Evolutionary conservation across 1,140 invertebrate species (phyloP).

Genomic region (Wiebesia pumilae): DNA sequence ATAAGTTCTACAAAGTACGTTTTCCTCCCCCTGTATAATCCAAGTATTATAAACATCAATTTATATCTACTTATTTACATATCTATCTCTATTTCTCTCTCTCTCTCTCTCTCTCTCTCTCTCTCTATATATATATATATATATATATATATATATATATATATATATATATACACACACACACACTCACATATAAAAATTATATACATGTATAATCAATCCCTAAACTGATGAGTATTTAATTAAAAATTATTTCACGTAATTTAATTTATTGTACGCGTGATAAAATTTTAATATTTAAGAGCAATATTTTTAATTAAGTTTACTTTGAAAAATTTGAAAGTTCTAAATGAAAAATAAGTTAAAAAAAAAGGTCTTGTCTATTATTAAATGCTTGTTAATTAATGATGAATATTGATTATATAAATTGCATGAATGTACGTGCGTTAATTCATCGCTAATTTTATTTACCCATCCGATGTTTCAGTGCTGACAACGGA

Average conservation of each 20-base stretch:
- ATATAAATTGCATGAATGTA: too few species aligned
- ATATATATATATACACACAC: too few species aligned
- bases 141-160: too few species aligned
- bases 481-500: slow-evolving; percentile 75
- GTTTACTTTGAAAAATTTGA: neutral
- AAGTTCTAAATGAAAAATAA: neutral
- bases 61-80: neutral
- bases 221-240: neutral
- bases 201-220: neutral
- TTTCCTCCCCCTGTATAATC: slow-evolving; percentile 56
- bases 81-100: too few species aligned
- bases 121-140: too few species aligned
- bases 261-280: neutral
- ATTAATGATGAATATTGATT: too few species aligned
- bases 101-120: too few species aligned
- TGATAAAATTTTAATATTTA: too few species aligned
- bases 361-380: too few species aligned
- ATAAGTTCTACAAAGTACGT: slow-evolving; percentile 69
- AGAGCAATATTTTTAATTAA: too few species aligned
- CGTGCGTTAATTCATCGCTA: neutral
- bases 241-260: neutral
- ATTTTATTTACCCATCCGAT: neutral
- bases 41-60: slow-evolving; percentile 6
- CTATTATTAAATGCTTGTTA: too few species aligned
- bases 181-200: too few species aligned